phyloP scores from a whole-genome alignment of 2,113 vertebrate genomes.

The Notarius lentiginosus region DNA sequence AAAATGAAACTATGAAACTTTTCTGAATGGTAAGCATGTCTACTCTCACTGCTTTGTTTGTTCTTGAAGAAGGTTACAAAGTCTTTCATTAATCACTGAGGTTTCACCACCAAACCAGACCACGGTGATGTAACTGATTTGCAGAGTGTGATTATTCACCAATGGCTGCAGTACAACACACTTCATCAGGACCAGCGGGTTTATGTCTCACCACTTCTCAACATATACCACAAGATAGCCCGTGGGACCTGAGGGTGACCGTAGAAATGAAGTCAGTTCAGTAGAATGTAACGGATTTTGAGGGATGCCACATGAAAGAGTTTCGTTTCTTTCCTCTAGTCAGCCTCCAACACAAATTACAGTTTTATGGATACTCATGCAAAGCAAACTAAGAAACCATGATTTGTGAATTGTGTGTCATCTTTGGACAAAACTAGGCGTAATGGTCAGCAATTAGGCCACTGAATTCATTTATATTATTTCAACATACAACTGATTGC shows the following conservation, averaged over 20 bases:
- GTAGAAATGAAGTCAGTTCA: constrained; percentile 64
- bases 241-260: constrained; percentile 27
- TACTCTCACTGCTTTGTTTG: constrained; percentile 4
- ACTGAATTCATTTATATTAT: neutral
- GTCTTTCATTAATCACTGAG: neutral
- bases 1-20: neutral
- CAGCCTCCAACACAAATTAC: constrained; percentile 52
- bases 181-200: neutral
- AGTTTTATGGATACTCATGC: constrained; percentile 50
- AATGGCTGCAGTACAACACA: neutral
- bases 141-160: neutral
- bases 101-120: constrained; percentile 17
- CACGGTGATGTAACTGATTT: constrained; percentile 13
- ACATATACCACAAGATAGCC: constrained; percentile 48
- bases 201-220: constrained; percentile 50
- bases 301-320: constrained; percentile 68
- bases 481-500: neutral
- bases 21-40: neutral
- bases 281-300: constrained; percentile 60
- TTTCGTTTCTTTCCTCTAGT: constrained; percentile 41
- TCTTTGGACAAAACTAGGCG: neutral
- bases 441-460: neutral
- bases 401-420: neutral
- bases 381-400: constrained; percentile 34
- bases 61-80: neutral